Evolutionary conservation across 1,140 invertebrate genomes (phyloP).

Genomic region (Drosophila pruinosa): DNA sequence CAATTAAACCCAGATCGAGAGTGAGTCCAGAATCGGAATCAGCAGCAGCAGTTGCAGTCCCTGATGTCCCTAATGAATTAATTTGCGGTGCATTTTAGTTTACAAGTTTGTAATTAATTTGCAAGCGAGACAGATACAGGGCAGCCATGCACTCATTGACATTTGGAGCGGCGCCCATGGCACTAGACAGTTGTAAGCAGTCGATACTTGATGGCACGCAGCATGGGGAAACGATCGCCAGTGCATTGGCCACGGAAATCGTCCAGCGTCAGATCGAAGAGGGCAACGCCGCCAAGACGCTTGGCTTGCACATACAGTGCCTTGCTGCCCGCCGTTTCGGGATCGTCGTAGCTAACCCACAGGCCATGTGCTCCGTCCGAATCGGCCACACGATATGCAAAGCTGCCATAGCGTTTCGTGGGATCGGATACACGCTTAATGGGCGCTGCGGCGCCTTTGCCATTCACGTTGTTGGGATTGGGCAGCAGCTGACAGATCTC

Average conservation of each 20-base stretch:
- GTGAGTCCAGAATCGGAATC: not conserved
- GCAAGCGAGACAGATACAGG: slow-evolving; percentile 52
- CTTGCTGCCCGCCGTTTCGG: slow-evolving; percentile 92
- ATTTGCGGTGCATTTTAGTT: slow-evolving; percentile 74
- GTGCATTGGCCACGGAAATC: slow-evolving; percentile 92
- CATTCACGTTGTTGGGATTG: slow-evolving; percentile 85
- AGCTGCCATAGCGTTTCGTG: slow-evolving; percentile 89
- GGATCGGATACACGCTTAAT: slow-evolving; percentile 89
- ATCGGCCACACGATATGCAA: slow-evolving; percentile 89
- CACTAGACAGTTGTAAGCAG: slow-evolving; percentile 76
- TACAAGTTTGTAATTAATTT: slow-evolving; percentile 81
- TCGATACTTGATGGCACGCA: slow-evolving; percentile 86
- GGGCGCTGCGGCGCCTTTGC: slow-evolving; percentile 85
- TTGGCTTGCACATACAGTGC: slow-evolving; percentile 89
- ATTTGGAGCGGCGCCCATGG: slow-evolving; percentile 30
- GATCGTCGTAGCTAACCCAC: slow-evolving; percentile 96
- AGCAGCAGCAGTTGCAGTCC: not conserved
- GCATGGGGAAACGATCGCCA: slow-evolving; percentile 89
- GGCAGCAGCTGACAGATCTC: slow-evolving; percentile 91
- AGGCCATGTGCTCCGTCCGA: slow-evolving; percentile 87
- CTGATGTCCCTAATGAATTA: slow-evolving; percentile 59
- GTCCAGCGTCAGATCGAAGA: slow-evolving; percentile 91
- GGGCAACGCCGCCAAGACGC: slow-evolving; percentile 91
- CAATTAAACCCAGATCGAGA: slow-evolving; percentile 53
- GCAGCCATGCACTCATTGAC: slow-evolving; percentile 25